phyloP scores from a whole-genome alignment of 2,797 vertebrate genomes.

The Phaenicophaeus curvirostris region DNA sequence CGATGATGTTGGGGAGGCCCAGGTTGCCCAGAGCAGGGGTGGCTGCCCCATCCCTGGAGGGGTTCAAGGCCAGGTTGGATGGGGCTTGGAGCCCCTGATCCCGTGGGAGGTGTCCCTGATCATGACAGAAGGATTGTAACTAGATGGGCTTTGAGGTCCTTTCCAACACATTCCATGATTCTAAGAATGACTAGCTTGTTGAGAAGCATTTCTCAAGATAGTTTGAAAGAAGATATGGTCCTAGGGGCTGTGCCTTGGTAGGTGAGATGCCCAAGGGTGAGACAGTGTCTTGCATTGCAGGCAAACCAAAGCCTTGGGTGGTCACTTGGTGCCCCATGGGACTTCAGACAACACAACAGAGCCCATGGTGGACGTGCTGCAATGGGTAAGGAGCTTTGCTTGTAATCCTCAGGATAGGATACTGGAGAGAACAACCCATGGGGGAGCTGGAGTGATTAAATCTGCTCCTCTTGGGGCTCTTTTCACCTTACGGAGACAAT shows the following conservation, averaged over 20 bases:
- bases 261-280: neutral
- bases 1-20: no score
- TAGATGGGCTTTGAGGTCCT: no score
- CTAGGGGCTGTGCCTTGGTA: neutral
- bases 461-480: neutral
- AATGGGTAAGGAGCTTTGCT: neutral
- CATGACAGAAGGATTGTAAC: no score
- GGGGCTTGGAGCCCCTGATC: no score
- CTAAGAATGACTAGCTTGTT: neutral
- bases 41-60: no score
- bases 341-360: neutral
- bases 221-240: neutral
- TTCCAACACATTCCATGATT: no score
- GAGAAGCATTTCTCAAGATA: neutral
- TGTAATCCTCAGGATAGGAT: neutral
- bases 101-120: no score
- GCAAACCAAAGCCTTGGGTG: neutral
- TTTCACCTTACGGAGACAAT: neutral
- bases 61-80: no score
- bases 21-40: no score
- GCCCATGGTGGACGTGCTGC: rapidly evolving
- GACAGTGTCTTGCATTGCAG: neutral
- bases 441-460: neutral
- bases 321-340: neutral
- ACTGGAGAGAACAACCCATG: neutral